Percentiles rank a stretch among this genome's conserved stretches.
These are phyloP conservation scores for Lissocephala sabroskyi DNA, from an alignment of 2,888 invertebrate species.

Conservation along the genomic window DNA sequence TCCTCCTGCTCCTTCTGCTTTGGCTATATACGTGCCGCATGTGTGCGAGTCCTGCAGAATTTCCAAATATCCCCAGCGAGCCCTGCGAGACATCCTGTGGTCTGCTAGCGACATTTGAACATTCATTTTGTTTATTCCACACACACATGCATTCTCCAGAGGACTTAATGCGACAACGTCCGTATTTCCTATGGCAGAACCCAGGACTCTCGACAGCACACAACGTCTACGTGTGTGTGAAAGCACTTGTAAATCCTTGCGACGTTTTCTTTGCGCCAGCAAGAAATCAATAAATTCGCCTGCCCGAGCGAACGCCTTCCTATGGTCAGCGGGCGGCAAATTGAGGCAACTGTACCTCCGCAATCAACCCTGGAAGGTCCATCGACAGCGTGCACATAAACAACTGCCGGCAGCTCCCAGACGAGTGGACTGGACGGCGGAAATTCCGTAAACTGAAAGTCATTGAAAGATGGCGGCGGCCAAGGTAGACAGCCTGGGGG, in stretches of 20 bases:
- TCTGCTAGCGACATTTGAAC: constrained; percentile 66
- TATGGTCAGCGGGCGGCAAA: constrained; percentile 38
- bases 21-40: constrained; percentile 13
- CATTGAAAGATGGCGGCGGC: not conserved
- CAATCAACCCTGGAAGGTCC: constrained; percentile 22
- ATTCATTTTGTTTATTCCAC: constrained; percentile 59
- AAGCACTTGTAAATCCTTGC: too few relatives aligned
- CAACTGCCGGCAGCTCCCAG: constrained; percentile 29
- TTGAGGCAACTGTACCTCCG: constrained; percentile 13
- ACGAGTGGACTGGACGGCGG: constrained; percentile 29
- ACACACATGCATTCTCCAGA: constrained; percentile 39
- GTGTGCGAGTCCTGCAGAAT: constrained; percentile 27
- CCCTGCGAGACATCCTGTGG: constrained; percentile 63
- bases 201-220: too few relatives aligned
- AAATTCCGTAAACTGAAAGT: too few relatives aligned
- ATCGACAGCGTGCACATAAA: constrained; percentile 39
- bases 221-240: too few relatives aligned
- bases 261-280: too few relatives aligned
- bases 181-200: too few relatives aligned
- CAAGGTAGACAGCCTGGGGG: too few relatives aligned
- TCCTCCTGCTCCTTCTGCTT: not conserved
- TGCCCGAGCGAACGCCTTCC: constrained; percentile 4
- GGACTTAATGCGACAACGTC: constrained; percentile 33
- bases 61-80: constrained; percentile 24
- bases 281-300: constrained; percentile 38